phyloP scores from a whole-genome alignment of 2,888 invertebrate species.

The Eurytoma adleriae region DNA sequence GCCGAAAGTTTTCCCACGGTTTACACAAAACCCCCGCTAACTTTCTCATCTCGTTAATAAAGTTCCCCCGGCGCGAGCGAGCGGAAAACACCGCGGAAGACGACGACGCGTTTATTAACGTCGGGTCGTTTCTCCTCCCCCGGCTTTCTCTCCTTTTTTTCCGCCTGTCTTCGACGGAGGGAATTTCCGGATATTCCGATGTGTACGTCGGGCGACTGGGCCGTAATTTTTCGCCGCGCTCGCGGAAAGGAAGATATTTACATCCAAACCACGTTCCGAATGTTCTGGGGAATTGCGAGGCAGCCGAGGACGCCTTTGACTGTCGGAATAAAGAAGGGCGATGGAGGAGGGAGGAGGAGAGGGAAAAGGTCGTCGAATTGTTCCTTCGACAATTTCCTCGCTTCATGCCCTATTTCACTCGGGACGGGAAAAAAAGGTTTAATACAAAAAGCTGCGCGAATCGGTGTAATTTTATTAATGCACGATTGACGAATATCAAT shows the following conservation, averaged over 20 bases:
- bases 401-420: conserved; percentile 56
- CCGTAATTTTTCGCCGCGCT: conserved; percentile 50
- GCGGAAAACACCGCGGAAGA: conserved; percentile 31
- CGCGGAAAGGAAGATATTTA: conserved; percentile 66
- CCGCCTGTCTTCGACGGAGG: background rate
- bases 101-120: conserved; percentile 27
- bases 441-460: conserved; percentile 23
- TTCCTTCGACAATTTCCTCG: conserved; percentile 50
- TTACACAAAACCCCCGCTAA: background rate
- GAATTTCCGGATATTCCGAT: background rate
- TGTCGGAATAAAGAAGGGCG: conserved; percentile 55
- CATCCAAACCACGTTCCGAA: conserved; percentile 71
- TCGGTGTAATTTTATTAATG: conserved; percentile 52
- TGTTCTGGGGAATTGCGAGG: conserved; percentile 63
- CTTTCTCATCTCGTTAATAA: conserved; percentile 21
- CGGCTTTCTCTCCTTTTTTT: background rate
- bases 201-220: conserved; percentile 36
- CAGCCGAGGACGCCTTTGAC: conserved; percentile 52
- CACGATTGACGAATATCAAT: conserved; percentile 24
- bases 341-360: conserved; percentile 11
- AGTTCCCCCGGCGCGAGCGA: background rate
- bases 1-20: background rate
- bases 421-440: conserved; percentile 29
- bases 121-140: background rate
- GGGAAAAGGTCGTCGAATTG: conserved; percentile 35